Evolutionary conservation across 2,113 vertebrate genomes (phyloP), one percentile per base, ranked within the genome.

Genomic region (Circaetus gallicus): DNA sequence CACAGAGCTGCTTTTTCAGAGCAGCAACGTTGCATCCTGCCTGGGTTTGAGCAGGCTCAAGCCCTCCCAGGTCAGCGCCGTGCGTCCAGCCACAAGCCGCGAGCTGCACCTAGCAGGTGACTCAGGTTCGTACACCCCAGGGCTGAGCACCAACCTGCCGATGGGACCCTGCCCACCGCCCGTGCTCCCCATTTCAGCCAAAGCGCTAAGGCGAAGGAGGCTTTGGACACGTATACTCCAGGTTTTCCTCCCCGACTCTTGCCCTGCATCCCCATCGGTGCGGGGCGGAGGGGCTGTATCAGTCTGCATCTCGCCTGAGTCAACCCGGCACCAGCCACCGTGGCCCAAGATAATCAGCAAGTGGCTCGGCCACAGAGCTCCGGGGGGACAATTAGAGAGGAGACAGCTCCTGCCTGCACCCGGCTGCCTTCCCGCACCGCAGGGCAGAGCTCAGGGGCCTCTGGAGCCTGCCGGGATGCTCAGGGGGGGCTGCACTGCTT

Each of bases 341-440:
- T 85, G 72, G 82, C 61, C 69, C 0, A 8, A 95, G 95, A 90
- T 95, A 95, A 95, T 36, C 82, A 82, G 80, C 49, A 12, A 90
- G 74, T 22, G 77, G 55, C 88, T 86, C 16, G 19, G 82, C 74
- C 82, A 22, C 0, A 28, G 83, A 87, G 86, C 81, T 95, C 89
- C 18, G 4, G 65, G 56, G 50, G 50, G 76, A 53, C 53, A 85
- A 82, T 62, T 87, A 93, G 86, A 50, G 74, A 95, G 89, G 86
- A 97, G 93, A 56, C 77, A 73, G 90, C 85, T 96, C 71, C 58
- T 91, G 61, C 76, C 91, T 71, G 59, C 19, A 34, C 40, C n/a
- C 45, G 45, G 50, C 73, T 79, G 38, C 86, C 53, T 89, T 73
- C 70, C 86, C 2, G 1, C 36, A 40, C 69, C 7, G 7, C 50